phyloP scores from a whole-genome alignment of 2,797 vertebrate genomes.

The Thamnophis elegans region DNA sequence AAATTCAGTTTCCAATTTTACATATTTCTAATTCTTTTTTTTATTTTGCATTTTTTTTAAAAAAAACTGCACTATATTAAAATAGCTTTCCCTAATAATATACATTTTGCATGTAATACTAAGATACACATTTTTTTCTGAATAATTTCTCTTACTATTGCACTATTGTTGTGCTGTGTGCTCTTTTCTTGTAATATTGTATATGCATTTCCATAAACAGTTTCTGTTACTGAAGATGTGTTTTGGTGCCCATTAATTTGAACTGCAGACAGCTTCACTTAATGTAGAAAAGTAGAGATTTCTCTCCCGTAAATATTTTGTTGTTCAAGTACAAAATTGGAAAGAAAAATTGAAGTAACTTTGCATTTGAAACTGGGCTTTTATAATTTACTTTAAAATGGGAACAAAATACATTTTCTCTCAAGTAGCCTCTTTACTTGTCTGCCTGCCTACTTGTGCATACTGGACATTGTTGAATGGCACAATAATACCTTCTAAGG shows the following conservation, averaged over 20 bases:
- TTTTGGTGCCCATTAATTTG: background rate
- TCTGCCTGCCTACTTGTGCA: background rate
- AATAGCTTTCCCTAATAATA: background rate
- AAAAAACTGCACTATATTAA: background rate
- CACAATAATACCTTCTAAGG: background rate
- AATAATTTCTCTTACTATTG: background rate
- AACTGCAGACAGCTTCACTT: background rate
- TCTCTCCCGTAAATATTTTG: background rate
- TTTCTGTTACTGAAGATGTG: background rate
- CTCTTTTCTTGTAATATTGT: background rate
- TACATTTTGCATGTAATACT: background rate
- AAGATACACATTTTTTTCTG: background rate
- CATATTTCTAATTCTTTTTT: background rate
- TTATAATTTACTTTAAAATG: background rate
- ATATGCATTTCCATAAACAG: background rate
- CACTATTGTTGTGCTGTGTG: background rate
- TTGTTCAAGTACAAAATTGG: background rate
- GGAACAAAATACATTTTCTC: background rate
- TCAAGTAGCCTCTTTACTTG: background rate
- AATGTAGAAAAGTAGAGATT: background rate
- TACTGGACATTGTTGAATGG: background rate
- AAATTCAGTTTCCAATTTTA: background rate
- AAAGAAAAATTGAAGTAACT: background rate
- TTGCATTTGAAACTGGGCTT: background rate
- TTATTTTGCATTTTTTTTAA: background rate